Evolutionary conservation across 2,113 vertebrate species (phyloP).

Genomic region (Ammospiza nelsoni): DNA sequence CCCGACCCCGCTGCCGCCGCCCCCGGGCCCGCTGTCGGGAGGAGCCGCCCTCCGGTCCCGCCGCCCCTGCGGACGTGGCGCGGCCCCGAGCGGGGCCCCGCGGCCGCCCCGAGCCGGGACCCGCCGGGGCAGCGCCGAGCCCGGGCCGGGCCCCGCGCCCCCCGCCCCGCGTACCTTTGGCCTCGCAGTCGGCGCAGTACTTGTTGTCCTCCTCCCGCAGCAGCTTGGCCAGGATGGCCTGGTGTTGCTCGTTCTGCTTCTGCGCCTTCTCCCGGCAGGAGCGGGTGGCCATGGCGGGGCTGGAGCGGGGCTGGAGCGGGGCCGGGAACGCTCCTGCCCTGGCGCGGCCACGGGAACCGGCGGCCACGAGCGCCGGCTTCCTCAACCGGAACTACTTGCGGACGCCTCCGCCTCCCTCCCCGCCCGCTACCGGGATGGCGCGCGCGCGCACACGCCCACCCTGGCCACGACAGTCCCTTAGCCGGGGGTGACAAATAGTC

Average conservation of each 20-base stretch:
- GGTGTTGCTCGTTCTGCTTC: slow-evolving; percentile 96
- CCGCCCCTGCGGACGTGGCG: no score
- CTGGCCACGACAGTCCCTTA: rapidly evolving
- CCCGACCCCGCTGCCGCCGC: neutral
- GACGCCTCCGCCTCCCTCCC: neutral
- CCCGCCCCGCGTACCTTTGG: slow-evolving; percentile 21
- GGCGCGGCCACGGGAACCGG: slow-evolving; percentile 16
- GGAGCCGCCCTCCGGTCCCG: no score
- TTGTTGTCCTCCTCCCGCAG: slow-evolving; percentile 94
- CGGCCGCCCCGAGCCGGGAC: no score
- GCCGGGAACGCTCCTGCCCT: neutral
- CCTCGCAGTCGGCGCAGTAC: slow-evolving; percentile 91
- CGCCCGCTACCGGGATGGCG: neutral
- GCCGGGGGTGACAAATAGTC: neutral
- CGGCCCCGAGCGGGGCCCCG: no score
- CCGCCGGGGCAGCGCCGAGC: no score
- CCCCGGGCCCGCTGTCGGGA: no score
- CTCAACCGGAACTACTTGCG: slow-evolving; percentile 54
- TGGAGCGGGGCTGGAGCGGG: no score
- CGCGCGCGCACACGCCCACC: neutral
- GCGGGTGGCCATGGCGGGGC: neutral
- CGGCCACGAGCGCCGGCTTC: neutral
- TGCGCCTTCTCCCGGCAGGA: slow-evolving; percentile 84
- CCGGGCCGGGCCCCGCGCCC: neutral
- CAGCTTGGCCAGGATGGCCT: slow-evolving; percentile 91